Evolutionary conservation across 2,888 invertebrate genomes (phyloP), one percentile per base, ranked within the genome.

Genomic region (Priocnemis perturbator): DNA sequence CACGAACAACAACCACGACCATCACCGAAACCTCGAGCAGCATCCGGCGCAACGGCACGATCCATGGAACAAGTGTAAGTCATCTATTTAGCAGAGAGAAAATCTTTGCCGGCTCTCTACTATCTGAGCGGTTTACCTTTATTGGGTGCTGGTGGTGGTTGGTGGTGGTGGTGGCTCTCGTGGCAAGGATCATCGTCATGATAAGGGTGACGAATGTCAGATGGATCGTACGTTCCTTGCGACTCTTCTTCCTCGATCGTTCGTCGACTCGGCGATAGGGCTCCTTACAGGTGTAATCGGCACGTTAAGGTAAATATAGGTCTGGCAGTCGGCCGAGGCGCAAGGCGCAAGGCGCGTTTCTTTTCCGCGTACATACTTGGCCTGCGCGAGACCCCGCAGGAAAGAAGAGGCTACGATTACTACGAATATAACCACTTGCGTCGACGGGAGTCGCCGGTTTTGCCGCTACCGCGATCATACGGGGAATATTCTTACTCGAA

Each of bases 11-110:
- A 88, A 88, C 74, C 85, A 87, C 79, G 87, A 88, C 74, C 88
- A 88, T 74, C 87, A 88, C 77, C 83, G 86, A 75, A 85, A 88
- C 76, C 83, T 87, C 80, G 86, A 86, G 65, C 84, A 83, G 64
- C 81, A 81, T 66, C 75, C 79, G 63, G 63, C 76, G 50, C 86
- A 85, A 60, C 81, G 79, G 26, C 85, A 84, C 77, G 86, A 88
- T 75, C 85, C 85, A 64, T 85, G 87, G 87, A 85, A 76, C 77
- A 88, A 88, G 88, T 88, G 88, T 88, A 88, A 88, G 88, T 88
- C 78, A 60, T 30, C 59, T 20, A 48, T 48, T 37, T 37, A 37
- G 37, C 37, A 7, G 37, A 11, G 37, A 37, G 26, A 26, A 26
- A 2, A 26, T 26, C 3, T 5, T 9, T 9, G 1, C 37, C 37